Conservation (phyloP, 2,888 invertebrate genomes). For the Cheiracanthium punctorium region DNA sequence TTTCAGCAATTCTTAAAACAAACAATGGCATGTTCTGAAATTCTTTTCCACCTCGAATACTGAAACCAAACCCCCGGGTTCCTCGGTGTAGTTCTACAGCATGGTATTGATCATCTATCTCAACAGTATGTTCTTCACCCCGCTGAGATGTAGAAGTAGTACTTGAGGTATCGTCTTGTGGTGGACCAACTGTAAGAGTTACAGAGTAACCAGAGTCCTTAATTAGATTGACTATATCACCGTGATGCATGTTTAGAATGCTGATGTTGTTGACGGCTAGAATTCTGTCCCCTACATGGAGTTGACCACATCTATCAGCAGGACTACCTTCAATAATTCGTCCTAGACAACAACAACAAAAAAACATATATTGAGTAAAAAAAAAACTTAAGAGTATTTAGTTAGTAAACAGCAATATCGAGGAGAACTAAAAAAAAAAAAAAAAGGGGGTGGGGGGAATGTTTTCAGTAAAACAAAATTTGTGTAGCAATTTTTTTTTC, state of each 20-base stretch:
- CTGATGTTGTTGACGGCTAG: constrained; percentile 95
- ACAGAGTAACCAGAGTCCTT: constrained; percentile 96
- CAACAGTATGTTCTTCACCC: constrained; percentile 29
- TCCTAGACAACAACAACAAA: no score
- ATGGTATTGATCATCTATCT: constrained; percentile 72
- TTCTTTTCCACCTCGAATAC: constrained; percentile 84
- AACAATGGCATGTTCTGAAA: constrained; percentile 86
- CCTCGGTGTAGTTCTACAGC: constrained; percentile 79
- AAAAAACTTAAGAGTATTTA: no score
- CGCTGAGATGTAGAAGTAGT: constrained; percentile 38
- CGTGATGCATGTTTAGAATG: constrained; percentile 93
- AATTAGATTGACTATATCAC: constrained; percentile 97
- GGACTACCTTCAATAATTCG: constrained; percentile 96
- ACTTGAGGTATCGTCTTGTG: constrained; percentile 48
- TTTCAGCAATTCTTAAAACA: constrained; percentile 84
- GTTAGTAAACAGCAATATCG: no score
- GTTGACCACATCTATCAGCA: constrained; percentile 91
- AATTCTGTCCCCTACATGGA: constrained; percentile 96
- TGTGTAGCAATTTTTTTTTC: no score
- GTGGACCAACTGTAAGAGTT: constrained; percentile 81
- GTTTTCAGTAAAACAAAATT: no score
- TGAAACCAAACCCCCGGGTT: constrained; percentile 84
- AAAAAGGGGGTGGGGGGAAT: no score
- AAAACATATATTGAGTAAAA: no score
- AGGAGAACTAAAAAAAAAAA: no score